phyloP scores from a whole-genome alignment of 1,140 invertebrate species.

The Elymnias hypermnestra region DNA sequence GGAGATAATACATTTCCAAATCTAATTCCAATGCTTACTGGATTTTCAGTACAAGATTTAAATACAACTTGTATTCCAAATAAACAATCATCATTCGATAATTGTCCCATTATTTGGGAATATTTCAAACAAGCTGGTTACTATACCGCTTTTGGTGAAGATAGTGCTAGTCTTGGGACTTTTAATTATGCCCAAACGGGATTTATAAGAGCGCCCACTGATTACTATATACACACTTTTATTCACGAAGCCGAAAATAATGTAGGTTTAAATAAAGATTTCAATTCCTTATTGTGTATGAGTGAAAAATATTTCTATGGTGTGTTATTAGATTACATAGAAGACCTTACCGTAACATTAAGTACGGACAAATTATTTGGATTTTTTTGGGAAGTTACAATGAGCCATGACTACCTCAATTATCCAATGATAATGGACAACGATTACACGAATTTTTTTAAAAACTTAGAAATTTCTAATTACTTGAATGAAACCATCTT shows the following conservation, averaged over 20 bases:
- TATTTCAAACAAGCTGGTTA: constrained; percentile 83
- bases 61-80: constrained; percentile 74
- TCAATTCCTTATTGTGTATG: constrained; percentile 78
- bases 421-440: constrained; percentile 81
- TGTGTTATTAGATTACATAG: constrained; percentile 77
- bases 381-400: constrained; percentile 85
- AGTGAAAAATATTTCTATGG: constrained; percentile 77
- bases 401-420: constrained; percentile 85
- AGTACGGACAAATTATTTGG: constrained; percentile 77
- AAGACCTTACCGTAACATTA: constrained; percentile 77
- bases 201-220: constrained; percentile 85
- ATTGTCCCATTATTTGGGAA: constrained; percentile 89
- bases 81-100: constrained; percentile 65
- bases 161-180: constrained; percentile 81
- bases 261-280: constrained; percentile 72
- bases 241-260: constrained; percentile 78
- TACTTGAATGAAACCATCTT: constrained; percentile 81
- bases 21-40: constrained; percentile 83
- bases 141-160: constrained; percentile 87
- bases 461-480: constrained; percentile 73
- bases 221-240: constrained; percentile 88
- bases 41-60: constrained; percentile 78
- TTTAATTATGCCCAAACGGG: constrained; percentile 88
- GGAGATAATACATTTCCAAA: constrained; percentile 91
- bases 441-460: constrained; percentile 76